phyloP scores from a whole-genome alignment of 2,888 invertebrate species.

The Rhagonycha lutea region DNA sequence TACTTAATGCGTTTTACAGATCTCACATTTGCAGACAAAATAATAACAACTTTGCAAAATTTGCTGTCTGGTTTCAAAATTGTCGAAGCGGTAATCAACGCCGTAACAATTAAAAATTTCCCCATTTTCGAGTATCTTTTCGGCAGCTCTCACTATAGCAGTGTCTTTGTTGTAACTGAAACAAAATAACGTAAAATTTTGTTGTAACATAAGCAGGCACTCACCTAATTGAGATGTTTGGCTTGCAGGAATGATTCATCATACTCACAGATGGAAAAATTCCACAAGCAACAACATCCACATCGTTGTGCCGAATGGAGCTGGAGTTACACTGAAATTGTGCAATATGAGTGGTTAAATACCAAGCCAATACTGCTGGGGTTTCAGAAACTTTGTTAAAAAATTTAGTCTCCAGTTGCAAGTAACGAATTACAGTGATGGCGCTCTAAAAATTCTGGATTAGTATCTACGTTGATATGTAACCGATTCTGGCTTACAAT shows the following conservation, averaged over 20 bases:
- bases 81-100: slow-evolving; percentile 71
- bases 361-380: slow-evolving; percentile 60
- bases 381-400: slow-evolving; percentile 48
- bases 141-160: slow-evolving; percentile 71
- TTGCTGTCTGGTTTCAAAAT: slow-evolving; percentile 63
- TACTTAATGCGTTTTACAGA: slow-evolving; percentile 60
- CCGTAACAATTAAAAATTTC: slow-evolving; percentile 89
- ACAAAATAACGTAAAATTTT: not conserved
- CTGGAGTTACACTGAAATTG: slow-evolving; percentile 60
- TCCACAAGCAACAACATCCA: slow-evolving; percentile 69
- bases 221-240: slow-evolving; percentile 77
- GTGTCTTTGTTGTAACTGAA: slow-evolving; percentile 71
- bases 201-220: slow-evolving; percentile 21
- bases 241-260: slow-evolving; percentile 92
- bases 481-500: slow-evolving; percentile 61
- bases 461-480: not conserved
- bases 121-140: slow-evolving; percentile 64
- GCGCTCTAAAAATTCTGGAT: slow-evolving; percentile 63
- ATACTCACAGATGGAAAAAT: slow-evolving; percentile 86
- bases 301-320: slow-evolving; percentile 42
- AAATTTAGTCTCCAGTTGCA: slow-evolving; percentile 67
- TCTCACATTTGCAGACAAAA: slow-evolving; percentile 76
- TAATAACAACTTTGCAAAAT: slow-evolving; percentile 72
- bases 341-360: slow-evolving; percentile 75
- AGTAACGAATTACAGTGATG: slow-evolving; percentile 66